These are phyloP conservation scores for Coluber constrictor DNA, from an alignment of 2,797 vertebrate species.

Conservation along the genomic window DNA sequence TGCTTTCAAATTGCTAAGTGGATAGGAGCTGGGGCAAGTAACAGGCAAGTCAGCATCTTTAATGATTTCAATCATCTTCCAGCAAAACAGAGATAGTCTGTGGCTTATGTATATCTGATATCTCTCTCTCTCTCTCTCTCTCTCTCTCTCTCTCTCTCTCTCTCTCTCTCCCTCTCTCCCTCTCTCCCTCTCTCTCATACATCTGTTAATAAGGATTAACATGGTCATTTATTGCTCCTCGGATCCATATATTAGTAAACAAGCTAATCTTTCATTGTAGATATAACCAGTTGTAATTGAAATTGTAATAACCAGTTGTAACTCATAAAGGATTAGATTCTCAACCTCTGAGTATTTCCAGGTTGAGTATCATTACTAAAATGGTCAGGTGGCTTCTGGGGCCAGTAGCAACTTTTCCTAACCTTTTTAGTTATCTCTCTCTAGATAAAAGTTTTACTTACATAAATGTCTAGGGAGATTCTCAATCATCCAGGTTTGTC, in stretches of 20 bases:
- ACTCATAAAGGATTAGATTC: background rate
- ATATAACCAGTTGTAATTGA: background rate
- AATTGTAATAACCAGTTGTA: background rate
- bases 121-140: too few species aligned
- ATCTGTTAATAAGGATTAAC: background rate
- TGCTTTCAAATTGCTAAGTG: background rate
- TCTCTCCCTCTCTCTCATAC: too few species aligned
- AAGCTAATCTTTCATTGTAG: background rate
- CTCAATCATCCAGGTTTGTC: background rate
- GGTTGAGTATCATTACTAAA: background rate
- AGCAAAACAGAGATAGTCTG: background rate
- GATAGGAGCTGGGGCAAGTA: background rate
- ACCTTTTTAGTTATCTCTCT: background rate
- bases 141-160: too few species aligned
- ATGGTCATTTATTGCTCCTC: background rate
- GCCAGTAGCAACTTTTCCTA: background rate
- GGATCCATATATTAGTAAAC: background rate
- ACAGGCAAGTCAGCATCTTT: background rate
- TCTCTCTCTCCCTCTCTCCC: too few species aligned
- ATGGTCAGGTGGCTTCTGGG: background rate
- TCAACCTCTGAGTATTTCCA: background rate
- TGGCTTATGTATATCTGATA: background rate
- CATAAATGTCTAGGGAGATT: background rate
- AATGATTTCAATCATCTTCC: background rate
- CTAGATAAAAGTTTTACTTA: background rate